Conservation (phyloP, 2,797 vertebrate genomes). For the Distichodus sexfasciatus region DNA sequence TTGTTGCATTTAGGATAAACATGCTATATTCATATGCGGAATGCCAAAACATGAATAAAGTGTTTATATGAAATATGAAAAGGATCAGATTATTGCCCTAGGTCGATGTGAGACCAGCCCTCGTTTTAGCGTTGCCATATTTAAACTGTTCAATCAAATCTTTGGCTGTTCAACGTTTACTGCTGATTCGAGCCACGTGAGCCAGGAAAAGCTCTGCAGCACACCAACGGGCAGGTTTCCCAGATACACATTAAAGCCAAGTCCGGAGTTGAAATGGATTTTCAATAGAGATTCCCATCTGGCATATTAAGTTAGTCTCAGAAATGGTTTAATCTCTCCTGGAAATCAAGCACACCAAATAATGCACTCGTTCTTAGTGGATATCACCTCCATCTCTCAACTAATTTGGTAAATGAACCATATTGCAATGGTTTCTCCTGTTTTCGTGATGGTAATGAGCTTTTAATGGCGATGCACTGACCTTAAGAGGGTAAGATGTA, state of each 20-base stretch:
- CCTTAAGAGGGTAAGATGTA: too few relatives aligned
- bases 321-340: conserved; percentile 16
- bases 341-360: conserved; percentile 11
- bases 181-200: conserved; percentile 25
- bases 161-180: conserved; percentile 16
- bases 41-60: neutral
- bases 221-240: conserved; percentile 25
- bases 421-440: too few relatives aligned
- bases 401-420: neutral
- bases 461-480: too few relatives aligned
- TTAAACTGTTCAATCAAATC: conserved; percentile 27
- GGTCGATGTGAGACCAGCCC: neutral
- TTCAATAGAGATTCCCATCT: conserved; percentile 18
- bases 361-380: conserved; percentile 1
- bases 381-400: neutral
- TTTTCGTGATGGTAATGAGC: too few relatives aligned
- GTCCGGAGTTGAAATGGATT: conserved; percentile 29
- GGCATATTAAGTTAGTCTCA: neutral
- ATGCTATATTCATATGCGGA: neutral
- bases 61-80: conserved; percentile 11
- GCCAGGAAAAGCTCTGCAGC: neutral
- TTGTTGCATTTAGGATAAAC: neutral
- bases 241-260: conserved; percentile 36
- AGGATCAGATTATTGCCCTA: neutral
- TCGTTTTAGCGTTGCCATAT: conserved; percentile 7